phyloP scores from a whole-genome alignment of 2,797 vertebrate genomes.

The Hoplostethus atlanticus region DNA sequence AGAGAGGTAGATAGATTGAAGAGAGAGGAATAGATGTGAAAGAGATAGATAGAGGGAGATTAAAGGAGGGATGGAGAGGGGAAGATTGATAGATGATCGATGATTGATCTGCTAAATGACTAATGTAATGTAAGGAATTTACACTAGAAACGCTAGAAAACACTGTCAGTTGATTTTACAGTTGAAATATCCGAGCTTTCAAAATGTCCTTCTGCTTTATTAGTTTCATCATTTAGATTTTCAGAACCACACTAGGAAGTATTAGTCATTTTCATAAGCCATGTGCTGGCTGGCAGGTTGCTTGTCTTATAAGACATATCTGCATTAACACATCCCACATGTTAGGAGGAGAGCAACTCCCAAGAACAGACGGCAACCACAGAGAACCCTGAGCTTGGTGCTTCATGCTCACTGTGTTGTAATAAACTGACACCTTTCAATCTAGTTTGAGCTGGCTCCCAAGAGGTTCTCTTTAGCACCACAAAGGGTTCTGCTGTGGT shows the following conservation, averaged over 20 bases:
- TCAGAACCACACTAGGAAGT: constrained; percentile 56
- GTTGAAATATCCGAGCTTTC: constrained; percentile 48
- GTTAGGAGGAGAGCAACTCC: constrained; percentile 17
- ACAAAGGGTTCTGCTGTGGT: constrained; percentile 2
- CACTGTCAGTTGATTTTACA: constrained; percentile 32
- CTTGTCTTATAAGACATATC: too few species aligned
- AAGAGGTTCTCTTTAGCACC: neutral
- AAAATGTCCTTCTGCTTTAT: constrained; percentile 34
- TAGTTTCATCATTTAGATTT: constrained; percentile 56
- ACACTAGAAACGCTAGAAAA: constrained; percentile 4
- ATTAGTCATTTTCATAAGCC: neutral
- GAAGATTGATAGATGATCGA: neutral
- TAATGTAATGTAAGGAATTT: too few species aligned
- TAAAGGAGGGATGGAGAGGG: constrained; percentile 14
- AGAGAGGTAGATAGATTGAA: constrained; percentile 33
- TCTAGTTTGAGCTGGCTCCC: neutral
- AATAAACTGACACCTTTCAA: constrained; percentile 11
- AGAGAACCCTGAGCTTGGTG: neutral
- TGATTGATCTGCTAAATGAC: too few species aligned
- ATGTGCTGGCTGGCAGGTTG: too few species aligned
- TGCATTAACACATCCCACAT: constrained; percentile 17
- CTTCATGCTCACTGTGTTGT: neutral
- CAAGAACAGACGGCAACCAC: constrained; percentile 20
- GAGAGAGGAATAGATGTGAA: constrained; percentile 24
- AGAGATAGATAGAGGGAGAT: neutral